Evolutionary conservation across 1,140 invertebrate species (phyloP).

Genomic region (Mamestra configurata): DNA sequence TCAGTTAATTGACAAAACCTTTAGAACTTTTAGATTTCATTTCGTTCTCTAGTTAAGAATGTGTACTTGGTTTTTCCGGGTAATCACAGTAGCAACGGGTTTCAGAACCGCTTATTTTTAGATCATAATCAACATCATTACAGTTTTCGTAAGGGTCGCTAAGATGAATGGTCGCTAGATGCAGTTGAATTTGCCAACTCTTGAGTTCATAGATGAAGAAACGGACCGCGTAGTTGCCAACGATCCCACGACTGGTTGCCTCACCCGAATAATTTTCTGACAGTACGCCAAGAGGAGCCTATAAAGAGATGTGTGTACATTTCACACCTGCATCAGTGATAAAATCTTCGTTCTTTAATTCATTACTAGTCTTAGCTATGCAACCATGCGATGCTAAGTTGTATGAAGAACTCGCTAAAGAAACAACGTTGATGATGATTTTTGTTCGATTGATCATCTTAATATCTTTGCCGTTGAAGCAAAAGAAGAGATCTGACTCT

Average conservation of each 20-base stretch:
- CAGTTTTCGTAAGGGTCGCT: conserved; percentile 11
- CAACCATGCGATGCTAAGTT: neutral
- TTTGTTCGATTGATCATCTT: too few relatives aligned
- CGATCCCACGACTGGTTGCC: conserved; percentile 16
- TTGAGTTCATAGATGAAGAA: conserved; percentile 12
- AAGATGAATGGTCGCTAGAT: conserved; percentile 20
- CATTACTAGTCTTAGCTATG: neutral
- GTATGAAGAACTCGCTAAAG: neutral
- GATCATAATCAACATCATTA: neutral
- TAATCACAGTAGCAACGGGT: neutral
- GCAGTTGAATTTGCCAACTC: conserved; percentile 16
- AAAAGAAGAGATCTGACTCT: too few relatives aligned
- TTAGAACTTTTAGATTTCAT: too few relatives aligned
- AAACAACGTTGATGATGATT: too few relatives aligned
- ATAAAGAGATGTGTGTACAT: neutral
- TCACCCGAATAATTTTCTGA: conserved; percentile 19
- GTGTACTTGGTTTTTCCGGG: neutral
- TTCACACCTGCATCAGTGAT: neutral
- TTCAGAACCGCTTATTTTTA: neutral
- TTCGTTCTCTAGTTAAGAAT: too few relatives aligned
- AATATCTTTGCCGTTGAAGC: too few relatives aligned
- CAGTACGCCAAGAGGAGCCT: conserved; percentile 15
- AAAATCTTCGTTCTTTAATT: neutral
- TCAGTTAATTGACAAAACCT: too few relatives aligned
- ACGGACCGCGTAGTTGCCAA: conserved; percentile 16